Evolutionary conservation across 2,797 vertebrate genomes (phyloP), one percentile per base, ranked within the genome.

Genomic region (Selene dorsalis): DNA sequence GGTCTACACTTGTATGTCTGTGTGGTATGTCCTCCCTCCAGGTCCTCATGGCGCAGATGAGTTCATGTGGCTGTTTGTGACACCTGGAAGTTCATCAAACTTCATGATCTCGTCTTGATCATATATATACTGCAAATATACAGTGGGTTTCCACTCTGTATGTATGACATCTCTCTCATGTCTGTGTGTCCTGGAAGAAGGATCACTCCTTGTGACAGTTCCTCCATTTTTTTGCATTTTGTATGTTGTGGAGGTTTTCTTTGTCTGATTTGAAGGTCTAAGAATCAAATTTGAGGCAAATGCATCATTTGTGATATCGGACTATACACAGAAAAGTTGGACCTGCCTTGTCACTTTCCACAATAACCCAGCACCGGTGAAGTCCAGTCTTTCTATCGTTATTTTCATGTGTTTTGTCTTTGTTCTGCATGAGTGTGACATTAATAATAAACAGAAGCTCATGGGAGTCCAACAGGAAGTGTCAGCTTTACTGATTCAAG

Each of bases 401-500:
- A 20, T 73, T 43, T 79, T 57, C 43, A 53, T 57, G 22, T 26
- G 67, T 78, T 79, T 58, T 52, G 64, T 41, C 69, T 66, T 74
- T 77, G 64, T 79, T 71, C 45, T 76, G 3, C 52, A 67, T 20
- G 32, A 75, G 20, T n/a, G 39, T 73, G 63, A 55, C 68, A 75
- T 88, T 64, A 77, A 64, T 68, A 71, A 82, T 70, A 72, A 84
- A 30, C 60, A 65, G 64, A 26, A 77, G 38, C 24, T 76, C 71
- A 24, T 26, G 48, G 45, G 82, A 84, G 85, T 89, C 66, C 58
- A 68, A 84, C 67, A 89, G 87, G 85, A 91, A 88, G 64, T 63
- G 43, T 65, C 68, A 71, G 77, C 75, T 89, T 65, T 45, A 77
- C 79, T 86, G 82, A 89, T 77, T 88, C 89, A 91, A 83, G 69